Percentiles rank a stretch among this genome's conserved stretches.
Evolutionary conservation across 2,888 invertebrate genomes (phyloP).

Genomic region (Luffia ferchaultella): DNA sequence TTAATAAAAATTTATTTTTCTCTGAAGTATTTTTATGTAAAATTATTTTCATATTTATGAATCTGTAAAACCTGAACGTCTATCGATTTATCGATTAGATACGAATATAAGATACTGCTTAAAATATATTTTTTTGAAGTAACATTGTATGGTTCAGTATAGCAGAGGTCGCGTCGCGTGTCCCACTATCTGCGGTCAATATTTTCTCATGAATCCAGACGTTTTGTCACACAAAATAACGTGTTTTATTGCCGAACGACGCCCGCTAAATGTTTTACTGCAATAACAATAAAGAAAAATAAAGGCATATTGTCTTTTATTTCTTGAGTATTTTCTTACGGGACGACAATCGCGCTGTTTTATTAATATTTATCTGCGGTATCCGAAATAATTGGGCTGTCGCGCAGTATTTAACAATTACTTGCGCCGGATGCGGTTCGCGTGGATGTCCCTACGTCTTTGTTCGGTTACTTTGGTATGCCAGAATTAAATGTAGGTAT

Average conservation of each 20-base stretch:
- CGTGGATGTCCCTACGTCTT: neutral
- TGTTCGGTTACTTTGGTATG: neutral
- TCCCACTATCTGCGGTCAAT: conserved; percentile 62
- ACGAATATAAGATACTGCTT: too few species aligned
- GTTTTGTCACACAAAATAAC: conserved; percentile 65
- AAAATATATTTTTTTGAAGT: too few species aligned
- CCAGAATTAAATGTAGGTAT: too few species aligned
- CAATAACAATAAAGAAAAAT: conserved; percentile 64
- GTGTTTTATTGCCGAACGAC: conserved; percentile 51
- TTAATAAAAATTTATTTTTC: too few species aligned
- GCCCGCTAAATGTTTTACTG: conserved; percentile 60
- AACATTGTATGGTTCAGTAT: neutral
- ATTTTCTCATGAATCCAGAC: conserved; percentile 63
- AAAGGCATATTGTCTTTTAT: conserved; percentile 56
- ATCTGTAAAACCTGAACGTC: too few species aligned
- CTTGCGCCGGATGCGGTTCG: conserved; percentile 20
- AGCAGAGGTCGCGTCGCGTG: conserved; percentile 31
- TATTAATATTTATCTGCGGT: conserved; percentile 55
- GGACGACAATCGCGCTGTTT: conserved; percentile 45
- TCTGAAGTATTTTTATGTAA: too few species aligned
- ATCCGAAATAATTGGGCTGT: conserved; percentile 44
- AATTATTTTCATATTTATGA: too few species aligned
- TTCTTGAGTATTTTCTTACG: conserved; percentile 44
- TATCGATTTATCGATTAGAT: too few species aligned
- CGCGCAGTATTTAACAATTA: conserved; percentile 37